A percentile compares a stretch with the other conserved stretches of the same genome.
phyloP scores from a whole-genome alignment of 1,140 invertebrate genomes.

The Heliconius eleuchia region DNA sequence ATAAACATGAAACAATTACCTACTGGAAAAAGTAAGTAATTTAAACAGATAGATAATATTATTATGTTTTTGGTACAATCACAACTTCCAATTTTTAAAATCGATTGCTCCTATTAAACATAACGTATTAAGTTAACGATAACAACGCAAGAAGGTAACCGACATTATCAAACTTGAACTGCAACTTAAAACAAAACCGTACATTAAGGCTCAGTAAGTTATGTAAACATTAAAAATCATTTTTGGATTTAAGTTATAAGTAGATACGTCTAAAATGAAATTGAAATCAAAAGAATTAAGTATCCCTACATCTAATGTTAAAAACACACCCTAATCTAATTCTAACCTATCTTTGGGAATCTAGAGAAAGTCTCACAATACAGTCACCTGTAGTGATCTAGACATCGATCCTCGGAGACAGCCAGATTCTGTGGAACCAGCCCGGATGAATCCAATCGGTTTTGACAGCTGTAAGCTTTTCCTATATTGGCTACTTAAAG shows the following conservation, averaged over 20 bases:
- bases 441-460: neutral
- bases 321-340: slow-evolving; percentile 47
- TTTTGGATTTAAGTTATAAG: neutral
- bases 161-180: slow-evolving; percentile 24
- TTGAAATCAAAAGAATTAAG: slow-evolving; percentile 8
- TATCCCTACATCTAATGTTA: slow-evolving; percentile 27
- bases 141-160: slow-evolving; percentile 37
- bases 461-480: neutral
- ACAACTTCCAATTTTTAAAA: neutral
- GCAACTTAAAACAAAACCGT: slow-evolving; percentile 60
- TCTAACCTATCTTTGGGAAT: slow-evolving; percentile 60
- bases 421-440: neutral
- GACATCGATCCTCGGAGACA: neutral
- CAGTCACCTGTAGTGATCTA: neutral
- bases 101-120: neutral
- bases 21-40: neutral
- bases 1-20: neutral
- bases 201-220: slow-evolving; percentile 68
- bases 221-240: neutral
- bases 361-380: slow-evolving; percentile 41
- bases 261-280: neutral
- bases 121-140: slow-evolving; percentile 1
- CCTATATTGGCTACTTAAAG: neutral
- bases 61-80: neutral
- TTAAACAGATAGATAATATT: neutral